phyloP scores from a whole-genome alignment of 2,113 vertebrate genomes.

The Philantomba maxwellii region DNA sequence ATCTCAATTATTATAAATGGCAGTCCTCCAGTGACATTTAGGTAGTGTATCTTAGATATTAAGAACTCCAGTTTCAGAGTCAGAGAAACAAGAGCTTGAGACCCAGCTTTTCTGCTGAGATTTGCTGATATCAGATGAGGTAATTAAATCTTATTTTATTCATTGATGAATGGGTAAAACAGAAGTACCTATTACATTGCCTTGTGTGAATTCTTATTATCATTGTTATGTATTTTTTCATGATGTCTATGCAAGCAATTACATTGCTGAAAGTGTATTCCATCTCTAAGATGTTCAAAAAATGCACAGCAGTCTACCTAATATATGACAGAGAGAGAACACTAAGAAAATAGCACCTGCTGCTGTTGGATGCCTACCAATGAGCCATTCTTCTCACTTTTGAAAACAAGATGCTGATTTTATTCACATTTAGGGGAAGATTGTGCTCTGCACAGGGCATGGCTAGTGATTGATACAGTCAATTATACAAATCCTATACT shows the following conservation, averaged over 20 bases:
- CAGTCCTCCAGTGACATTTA: neutral
- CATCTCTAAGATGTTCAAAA: neutral
- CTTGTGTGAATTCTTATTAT: neutral
- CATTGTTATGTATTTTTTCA: neutral
- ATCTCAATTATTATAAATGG: neutral
- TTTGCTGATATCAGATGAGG: neutral
- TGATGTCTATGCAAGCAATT: neutral
- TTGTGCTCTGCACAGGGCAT: fast-evolving
- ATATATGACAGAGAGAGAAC: neutral
- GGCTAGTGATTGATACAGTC: neutral
- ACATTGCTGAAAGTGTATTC: neutral
- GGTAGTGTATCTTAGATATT: neutral
- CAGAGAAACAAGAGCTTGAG: neutral
- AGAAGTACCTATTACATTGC: neutral
- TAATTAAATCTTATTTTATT: neutral
- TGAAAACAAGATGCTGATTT: neutral
- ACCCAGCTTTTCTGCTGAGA: neutral
- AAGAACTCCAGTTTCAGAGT: neutral
- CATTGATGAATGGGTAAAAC: neutral
- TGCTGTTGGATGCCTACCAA: neutral
- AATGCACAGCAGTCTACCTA: neutral
- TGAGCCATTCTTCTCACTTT: neutral
- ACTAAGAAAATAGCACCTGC: neutral
- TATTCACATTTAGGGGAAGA: neutral
- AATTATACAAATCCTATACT: neutral